Evolutionary conservation across 2,113 vertebrate species (phyloP).

Genomic region (Nycticryphes semicollaris): DNA sequence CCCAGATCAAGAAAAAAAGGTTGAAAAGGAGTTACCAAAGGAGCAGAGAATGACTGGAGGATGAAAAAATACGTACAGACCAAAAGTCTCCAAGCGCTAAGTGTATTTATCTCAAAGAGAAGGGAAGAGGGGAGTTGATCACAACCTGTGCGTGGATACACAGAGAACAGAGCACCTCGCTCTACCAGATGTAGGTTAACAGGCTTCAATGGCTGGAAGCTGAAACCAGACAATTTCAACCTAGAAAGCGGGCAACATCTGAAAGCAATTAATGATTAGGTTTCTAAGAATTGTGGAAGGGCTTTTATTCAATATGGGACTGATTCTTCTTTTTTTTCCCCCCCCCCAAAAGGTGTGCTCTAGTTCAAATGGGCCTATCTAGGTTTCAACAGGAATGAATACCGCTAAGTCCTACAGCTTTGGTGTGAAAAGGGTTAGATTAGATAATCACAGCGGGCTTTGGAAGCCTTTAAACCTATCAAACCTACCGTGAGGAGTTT

Average conservation of each 20-base stretch:
- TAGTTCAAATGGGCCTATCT: conserved; percentile 2
- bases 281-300: conserved; percentile 20
- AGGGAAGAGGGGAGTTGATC: conserved; percentile 40
- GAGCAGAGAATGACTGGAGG: conserved; percentile 31
- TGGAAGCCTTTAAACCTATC: conserved; percentile 20
- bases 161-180: conserved; percentile 24
- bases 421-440: conserved; percentile 19
- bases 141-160: neutral
- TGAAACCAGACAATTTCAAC: conserved; percentile 2
- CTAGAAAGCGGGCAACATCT: neutral
- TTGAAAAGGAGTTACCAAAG: conserved; percentile 61
- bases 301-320: neutral
- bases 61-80: conserved; percentile 57
- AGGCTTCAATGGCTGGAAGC: neutral
- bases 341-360: neutral
- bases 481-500: neutral
- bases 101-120: conserved; percentile 47
- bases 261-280: conserved; percentile 41
- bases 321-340: neutral
- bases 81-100: conserved; percentile 32
- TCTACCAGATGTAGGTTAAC: conserved; percentile 6
- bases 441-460: neutral
- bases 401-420: neutral
- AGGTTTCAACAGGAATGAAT: neutral
- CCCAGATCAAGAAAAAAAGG: conserved; percentile 54